A percentile compares a stretch with the other conserved stretches of the same genome.
Conservation (phyloP, 35 echinoderm and acorn worm species). For the Anneissia japonica region DNA sequence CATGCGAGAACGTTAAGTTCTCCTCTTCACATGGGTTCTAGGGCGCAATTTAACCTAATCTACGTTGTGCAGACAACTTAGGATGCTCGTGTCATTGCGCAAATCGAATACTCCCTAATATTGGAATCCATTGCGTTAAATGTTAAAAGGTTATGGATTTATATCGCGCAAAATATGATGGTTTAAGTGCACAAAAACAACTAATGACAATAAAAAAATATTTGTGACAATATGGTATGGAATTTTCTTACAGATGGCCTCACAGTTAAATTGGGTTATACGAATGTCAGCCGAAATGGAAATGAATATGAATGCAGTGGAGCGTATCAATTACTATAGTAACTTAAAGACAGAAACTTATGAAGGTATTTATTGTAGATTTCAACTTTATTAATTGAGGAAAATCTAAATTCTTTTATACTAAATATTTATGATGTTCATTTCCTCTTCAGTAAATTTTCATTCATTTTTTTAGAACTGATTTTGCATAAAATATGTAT, state of each 20-base stretch:
- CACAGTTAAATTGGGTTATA: conserved; percentile 32
- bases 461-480: background rate
- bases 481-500: background rate
- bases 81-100: too few species aligned
- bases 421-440: background rate
- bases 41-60: too few species aligned
- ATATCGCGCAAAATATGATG: too few species aligned
- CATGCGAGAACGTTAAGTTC: too few species aligned
- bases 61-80: too few species aligned
- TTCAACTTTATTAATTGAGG: background rate
- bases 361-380: conserved; percentile 45
- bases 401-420: background rate
- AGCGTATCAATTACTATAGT: conserved; percentile 51
- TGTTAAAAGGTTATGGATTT: too few species aligned
- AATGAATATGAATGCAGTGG: conserved; percentile 74
- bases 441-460: background rate
- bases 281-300: conserved; percentile 32
- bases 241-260: conserved; percentile 28
- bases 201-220: too few species aligned
- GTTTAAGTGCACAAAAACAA: too few species aligned
- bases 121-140: too few species aligned
- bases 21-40: too few species aligned
- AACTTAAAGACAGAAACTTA: conserved; percentile 55
- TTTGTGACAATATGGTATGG: too few species aligned
- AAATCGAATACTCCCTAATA: too few species aligned